Conservation (phyloP, 2,888 invertebrate species). For the Tachina fera region DNA sequence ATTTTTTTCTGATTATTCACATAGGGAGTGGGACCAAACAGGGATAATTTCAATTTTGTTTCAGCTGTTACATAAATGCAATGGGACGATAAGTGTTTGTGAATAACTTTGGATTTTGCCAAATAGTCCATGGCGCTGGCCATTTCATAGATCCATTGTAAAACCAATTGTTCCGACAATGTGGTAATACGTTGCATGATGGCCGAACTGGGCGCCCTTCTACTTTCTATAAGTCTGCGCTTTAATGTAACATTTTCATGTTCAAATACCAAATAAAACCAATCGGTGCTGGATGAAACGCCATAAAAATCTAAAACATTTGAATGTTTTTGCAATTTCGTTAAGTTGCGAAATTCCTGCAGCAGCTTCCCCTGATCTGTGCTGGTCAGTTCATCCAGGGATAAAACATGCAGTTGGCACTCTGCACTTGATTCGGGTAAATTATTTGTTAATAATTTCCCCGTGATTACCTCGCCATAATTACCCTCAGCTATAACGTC, state of each 20-base stretch:
- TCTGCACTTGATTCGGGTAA: slow-evolving; percentile 75
- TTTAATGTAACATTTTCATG: slow-evolving; percentile 88
- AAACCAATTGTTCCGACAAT: slow-evolving; percentile 86
- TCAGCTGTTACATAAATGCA: slow-evolving; percentile 88
- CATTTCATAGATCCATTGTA: slow-evolving; percentile 87
- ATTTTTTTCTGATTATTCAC: slow-evolving; percentile 85
- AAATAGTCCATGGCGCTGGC: slow-evolving; percentile 89
- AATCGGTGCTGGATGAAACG: slow-evolving; percentile 90
- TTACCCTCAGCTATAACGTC: slow-evolving; percentile 89
- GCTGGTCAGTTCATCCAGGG: slow-evolving; percentile 83
- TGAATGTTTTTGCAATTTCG: slow-evolving; percentile 87
- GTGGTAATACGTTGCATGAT: slow-evolving; percentile 84
- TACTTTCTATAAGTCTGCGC: slow-evolving; percentile 86
- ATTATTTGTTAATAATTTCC: slow-evolving; percentile 84
- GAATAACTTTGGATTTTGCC: slow-evolving; percentile 87
- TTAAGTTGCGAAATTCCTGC: slow-evolving; percentile 88
- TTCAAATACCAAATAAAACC: slow-evolving; percentile 89
- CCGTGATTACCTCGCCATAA: slow-evolving; percentile 91
- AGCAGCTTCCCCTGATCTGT: slow-evolving; percentile 84
- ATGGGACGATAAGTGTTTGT: slow-evolving; percentile 89
- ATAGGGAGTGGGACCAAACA: slow-evolving; percentile 89
- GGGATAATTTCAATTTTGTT: slow-evolving; percentile 88
- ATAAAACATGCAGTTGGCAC: slow-evolving; percentile 87
- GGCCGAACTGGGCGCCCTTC: slow-evolving; percentile 81
- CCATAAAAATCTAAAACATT: slow-evolving; percentile 90